Evolutionary conservation across 2,113 vertebrate genomes (phyloP), one percentile per base, ranked within the genome.

Genomic region (Actenoides hombroni): DNA sequence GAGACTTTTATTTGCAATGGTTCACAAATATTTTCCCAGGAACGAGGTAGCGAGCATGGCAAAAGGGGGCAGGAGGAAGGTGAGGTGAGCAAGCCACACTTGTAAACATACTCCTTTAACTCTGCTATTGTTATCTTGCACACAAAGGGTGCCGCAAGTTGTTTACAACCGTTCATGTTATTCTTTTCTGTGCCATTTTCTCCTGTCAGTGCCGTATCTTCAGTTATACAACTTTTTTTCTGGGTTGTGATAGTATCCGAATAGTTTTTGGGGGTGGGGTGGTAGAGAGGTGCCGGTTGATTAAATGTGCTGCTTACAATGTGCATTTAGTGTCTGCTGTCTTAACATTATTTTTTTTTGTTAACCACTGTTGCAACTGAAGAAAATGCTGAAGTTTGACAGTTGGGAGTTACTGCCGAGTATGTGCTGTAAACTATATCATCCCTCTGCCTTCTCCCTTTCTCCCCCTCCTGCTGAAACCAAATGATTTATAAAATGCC

Each of bases 1-100:
- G 96, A 97, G 95, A 91, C 96, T 97, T 97, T 95, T 97, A 94
- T 97, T 96, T 97, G 92, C 94, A 94, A 26, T 87, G 69, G 81
- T 85, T 86, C 0, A 42, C 94, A 96, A 92, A 92, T 94, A 89
- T 96, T 97, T 96, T 91, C 90, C 88, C 91, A 86, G 92, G 95
- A 96, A 48, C 31, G 0, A 82, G 12, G 3, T 54, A 79, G 56
- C 1, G 17, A 90, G 61, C 11, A 0, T 24, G 84, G 88, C 80
- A 82, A 23, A 88, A 91, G 40, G n/a, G 73, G 93, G 67, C 91
- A 91, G 91, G 78, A 76, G 90, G 90, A 88, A 96, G 96, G 80
- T 95, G 95, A 95, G 90, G 80, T 0, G 1, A 88, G 83, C 9
- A 8, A 94, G 64, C 29, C 76, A 26, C 6, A 0, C 92, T 90